These are phyloP conservation scores for Trachelus tabidus DNA, from an alignment of 2,888 invertebrate genomes.

Conservation along the genomic window DNA sequence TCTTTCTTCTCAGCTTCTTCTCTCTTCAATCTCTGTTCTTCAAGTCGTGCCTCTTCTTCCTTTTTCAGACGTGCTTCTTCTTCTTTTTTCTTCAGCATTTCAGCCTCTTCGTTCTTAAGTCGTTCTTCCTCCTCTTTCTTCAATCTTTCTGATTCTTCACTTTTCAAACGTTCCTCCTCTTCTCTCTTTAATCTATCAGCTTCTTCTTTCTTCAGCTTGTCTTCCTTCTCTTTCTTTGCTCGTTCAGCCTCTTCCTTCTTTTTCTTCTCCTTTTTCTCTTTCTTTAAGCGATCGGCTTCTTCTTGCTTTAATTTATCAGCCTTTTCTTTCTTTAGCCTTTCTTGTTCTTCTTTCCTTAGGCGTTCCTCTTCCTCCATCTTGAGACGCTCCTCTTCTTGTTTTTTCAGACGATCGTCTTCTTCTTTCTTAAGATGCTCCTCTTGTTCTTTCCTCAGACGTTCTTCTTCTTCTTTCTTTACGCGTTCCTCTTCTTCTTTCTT, in stretches of 20 bases:
- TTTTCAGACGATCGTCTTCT: slow-evolving; percentile 55
- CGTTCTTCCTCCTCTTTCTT: slow-evolving; percentile 11
- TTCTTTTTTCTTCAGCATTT: slow-evolving; percentile 29
- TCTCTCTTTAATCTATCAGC: slow-evolving; percentile 21
- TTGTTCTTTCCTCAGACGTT: slow-evolving; percentile 18
- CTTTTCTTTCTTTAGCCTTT: slow-evolving; percentile 29
- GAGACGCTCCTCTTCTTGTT: slow-evolving; percentile 56
- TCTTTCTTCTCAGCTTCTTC: slow-evolving; percentile 19
- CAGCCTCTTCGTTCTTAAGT: slow-evolving; percentile 22
- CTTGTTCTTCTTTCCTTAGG: slow-evolving; percentile 24
- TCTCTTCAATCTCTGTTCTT: slow-evolving; percentile 9
- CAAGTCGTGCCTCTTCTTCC: slow-evolving; percentile 18
- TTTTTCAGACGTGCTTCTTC: slow-evolving; percentile 29
- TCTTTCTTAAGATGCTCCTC: slow-evolving; percentile 14
- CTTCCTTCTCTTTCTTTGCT: slow-evolving; percentile 54
- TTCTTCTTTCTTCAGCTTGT: slow-evolving; percentile 23
- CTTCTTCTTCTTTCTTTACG: slow-evolving; percentile 12
- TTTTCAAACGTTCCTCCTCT: slow-evolving; percentile 11
- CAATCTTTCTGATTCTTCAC: slow-evolving; percentile 10
- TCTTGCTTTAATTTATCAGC: slow-evolving; percentile 26
- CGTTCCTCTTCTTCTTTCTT: slow-evolving; percentile 32
- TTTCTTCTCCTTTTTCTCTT: slow-evolving; percentile 33
- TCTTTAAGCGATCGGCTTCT: slow-evolving; percentile 26
- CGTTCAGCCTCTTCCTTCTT: slow-evolving; percentile 36
- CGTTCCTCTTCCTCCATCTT: slow-evolving; percentile 51